Base-by-base conservation (phyloP, 2,888 invertebrate species). In the Nezara viridula region DNA sequence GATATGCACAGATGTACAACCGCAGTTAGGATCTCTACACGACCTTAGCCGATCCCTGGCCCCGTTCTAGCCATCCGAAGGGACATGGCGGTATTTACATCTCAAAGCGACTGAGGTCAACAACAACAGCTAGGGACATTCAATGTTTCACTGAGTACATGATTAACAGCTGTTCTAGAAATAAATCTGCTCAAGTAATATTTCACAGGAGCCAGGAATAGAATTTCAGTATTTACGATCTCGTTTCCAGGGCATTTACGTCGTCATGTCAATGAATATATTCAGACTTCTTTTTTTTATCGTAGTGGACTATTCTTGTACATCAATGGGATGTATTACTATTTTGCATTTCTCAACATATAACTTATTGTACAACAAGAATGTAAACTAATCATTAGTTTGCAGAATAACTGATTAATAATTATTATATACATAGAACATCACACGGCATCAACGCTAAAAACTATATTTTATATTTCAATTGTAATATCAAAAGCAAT, bases 41-140 rank as follows among this genome's bases (percentile, higher is more conserved):
- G 66, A 73, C 66, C 66, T 73, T 73, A 73, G 14, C 27, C 66
- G 37, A 73, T 73, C 66, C 66, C 66, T 73, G 66, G 66, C 66
- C 66, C 37, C 66, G 66, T 73, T 73, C 66, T 73, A 73, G 66
- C 66, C 66, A 73, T 19, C 66, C 66, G 66, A 37, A 37, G 66
- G 66, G 37, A 73, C 66, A 73, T 73, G 32, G 66, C 32, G 66
- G 66, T 37, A 73, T 73, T 73, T 73, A 37, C 66, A 73, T 73
- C 66, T 73, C 66, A 73, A 73, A 37, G 66, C 66, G 66, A 37
- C 19, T 73, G 66, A 73, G 66, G 66, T 73, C 66, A 32, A 32
- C 66, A 66, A 14, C 4, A 32, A 32, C 27, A 32, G 32, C 60
- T 60, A 27, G 4, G 10, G 27, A 60, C 60, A 27, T 27, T 60